Conservation (phyloP, 1,140 invertebrate genomes). For the Drosophila quadrilineata region DNA sequence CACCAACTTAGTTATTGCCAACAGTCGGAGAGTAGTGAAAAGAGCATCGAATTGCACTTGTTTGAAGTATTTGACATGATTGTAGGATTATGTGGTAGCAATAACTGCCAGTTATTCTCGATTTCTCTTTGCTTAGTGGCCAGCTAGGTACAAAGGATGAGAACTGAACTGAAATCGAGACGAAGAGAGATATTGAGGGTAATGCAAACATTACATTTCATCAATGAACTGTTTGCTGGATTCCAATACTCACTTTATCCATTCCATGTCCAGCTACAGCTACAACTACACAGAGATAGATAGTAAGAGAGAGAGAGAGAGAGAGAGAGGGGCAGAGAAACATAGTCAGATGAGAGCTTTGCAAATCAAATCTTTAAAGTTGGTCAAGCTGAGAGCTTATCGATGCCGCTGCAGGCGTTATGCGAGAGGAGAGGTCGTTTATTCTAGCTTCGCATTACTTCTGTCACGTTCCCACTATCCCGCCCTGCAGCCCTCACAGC, state of each 20-base stretch:
- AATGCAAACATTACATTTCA: conserved; percentile 56
- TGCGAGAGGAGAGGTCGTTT: neutral
- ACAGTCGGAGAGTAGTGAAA: neutral
- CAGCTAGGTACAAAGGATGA: neutral
- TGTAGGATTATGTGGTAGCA: neutral
- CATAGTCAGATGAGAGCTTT: conserved; percentile 36
- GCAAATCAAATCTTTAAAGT: conserved; percentile 76
- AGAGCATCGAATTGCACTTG: neutral
- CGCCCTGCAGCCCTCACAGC: neutral
- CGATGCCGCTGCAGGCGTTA: conserved; percentile 35
- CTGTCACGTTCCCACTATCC: neutral
- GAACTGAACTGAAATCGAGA: neutral
- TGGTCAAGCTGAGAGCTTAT: conserved; percentile 59
- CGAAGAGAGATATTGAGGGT: conserved; percentile 48
- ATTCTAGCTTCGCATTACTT: neutral
- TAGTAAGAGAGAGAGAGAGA: neutral
- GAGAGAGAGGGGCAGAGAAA: neutral
- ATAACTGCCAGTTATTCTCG: conserved; percentile 10
- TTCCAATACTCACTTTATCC: conserved; percentile 22
- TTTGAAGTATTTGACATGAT: neutral
- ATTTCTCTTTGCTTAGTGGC: conserved; percentile 24
- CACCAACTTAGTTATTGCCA: too few relatives aligned
- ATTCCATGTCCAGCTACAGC: conserved; percentile 24
- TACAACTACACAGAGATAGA: conserved; percentile 8
- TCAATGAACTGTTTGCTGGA: conserved; percentile 26